These are phyloP conservation scores for Caenorhabditis doughertyi DNA, from an alignment of 2,888 invertebrate species.

Conservation along the genomic window DNA sequence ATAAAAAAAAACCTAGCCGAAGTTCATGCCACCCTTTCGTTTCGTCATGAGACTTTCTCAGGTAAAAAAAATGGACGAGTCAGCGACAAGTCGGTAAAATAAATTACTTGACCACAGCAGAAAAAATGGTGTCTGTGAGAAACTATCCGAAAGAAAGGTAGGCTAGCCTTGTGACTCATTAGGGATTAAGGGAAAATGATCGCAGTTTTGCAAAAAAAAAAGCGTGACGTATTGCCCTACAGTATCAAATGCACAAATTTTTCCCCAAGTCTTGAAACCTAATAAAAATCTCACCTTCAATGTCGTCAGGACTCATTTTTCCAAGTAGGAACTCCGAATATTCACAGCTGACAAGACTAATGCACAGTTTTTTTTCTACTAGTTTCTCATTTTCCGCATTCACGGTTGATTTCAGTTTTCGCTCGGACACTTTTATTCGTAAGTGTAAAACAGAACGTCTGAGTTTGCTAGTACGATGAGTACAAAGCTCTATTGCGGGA, in stretches of 20 bases:
- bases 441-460: constrained; percentile 37
- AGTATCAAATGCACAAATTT: too few relatives aligned
- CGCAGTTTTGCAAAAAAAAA: too few relatives aligned
- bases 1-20: too few relatives aligned
- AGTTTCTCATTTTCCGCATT: not conserved
- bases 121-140: not conserved
- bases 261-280: not conserved
- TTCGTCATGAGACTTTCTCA: not conserved
- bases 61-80: not conserved
- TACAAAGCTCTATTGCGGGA: not conserved
- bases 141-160: not conserved
- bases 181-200: too few relatives aligned
- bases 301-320: constrained; percentile 33
- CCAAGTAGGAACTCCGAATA: not conserved
- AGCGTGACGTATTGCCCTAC: too few relatives aligned
- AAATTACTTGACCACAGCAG: not conserved
- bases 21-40: too few relatives aligned
- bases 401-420: constrained; percentile 18
- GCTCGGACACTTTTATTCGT: constrained; percentile 4
- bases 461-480: constrained; percentile 5
- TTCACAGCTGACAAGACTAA: constrained; percentile 37
- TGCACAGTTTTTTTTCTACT: constrained; percentile 31
- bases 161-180: not conserved
- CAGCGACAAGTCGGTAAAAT: not conserved
- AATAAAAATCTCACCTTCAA: constrained; percentile 20